A percentile compares a stretch with the other conserved stretches of the same genome.
Evolutionary conservation across 1,140 invertebrate species (phyloP).

Genomic region (Bicyclus anynana): DNA sequence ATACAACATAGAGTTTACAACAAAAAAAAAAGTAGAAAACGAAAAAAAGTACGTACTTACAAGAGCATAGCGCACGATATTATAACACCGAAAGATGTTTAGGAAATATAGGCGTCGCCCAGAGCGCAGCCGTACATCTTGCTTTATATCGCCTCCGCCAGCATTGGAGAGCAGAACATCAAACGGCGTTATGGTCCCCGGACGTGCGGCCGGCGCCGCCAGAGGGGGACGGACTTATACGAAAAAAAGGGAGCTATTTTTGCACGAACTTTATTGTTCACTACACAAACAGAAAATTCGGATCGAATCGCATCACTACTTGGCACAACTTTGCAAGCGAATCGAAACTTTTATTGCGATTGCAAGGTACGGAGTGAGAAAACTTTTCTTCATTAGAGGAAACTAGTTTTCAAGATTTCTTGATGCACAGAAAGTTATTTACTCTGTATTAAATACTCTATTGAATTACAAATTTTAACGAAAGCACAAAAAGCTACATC

Average conservation of each 20-base stretch:
- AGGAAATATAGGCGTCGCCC: slow-evolving; percentile 74
- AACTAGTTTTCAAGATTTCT: too few species aligned
- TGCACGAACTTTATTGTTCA: slow-evolving; percentile 68
- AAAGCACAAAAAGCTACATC: too few species aligned
- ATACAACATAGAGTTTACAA: too few species aligned
- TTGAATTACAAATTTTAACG: too few species aligned
- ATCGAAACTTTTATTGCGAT: too few species aligned
- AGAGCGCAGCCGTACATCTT: slow-evolving; percentile 86
- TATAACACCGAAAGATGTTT: slow-evolving; percentile 74
- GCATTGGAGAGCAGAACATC: slow-evolving; percentile 90
- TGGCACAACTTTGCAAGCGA: not conserved
- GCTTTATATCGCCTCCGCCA: slow-evolving; percentile 83
- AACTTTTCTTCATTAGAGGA: too few species aligned
- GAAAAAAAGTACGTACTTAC: slow-evolving; percentile 39
- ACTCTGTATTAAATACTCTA: too few species aligned
- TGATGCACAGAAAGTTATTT: too few species aligned
- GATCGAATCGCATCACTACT: slow-evolving; percentile 33
- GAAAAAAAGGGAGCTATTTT: slow-evolving; percentile 51
- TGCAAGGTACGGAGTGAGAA: too few species aligned
- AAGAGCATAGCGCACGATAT: slow-evolving; percentile 58
- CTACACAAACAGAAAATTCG: slow-evolving; percentile 59
- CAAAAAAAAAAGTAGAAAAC: slow-evolving; percentile 2
- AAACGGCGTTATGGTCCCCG: slow-evolving; percentile 81
- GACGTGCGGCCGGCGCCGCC: slow-evolving; percentile 77
- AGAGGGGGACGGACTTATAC: slow-evolving; percentile 67